Evolutionary conservation across 2,797 vertebrate genomes (phyloP).

Genomic region (Sciurus vulgaris): DNA sequence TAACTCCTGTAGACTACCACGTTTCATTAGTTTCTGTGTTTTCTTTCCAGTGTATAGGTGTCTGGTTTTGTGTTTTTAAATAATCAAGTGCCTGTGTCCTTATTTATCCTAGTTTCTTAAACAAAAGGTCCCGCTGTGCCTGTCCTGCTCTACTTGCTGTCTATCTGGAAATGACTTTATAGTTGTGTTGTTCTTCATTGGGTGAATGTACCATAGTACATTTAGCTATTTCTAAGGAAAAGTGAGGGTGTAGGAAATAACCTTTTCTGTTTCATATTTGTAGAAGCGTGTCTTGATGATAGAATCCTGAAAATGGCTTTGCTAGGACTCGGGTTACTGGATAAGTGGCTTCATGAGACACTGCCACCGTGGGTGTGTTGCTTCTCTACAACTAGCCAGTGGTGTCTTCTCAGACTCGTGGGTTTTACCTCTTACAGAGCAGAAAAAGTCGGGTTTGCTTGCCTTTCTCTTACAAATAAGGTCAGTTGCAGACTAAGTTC

Average conservation of each 20-base stretch:
- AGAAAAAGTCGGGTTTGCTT: background rate
- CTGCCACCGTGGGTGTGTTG: background rate
- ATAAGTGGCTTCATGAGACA: slow-evolving; percentile 30
- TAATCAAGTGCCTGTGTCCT: background rate
- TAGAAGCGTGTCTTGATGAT: background rate
- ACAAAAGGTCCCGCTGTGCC: background rate
- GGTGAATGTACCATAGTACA: background rate
- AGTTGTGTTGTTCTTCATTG: no score
- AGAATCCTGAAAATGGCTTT: background rate
- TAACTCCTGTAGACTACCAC: background rate
- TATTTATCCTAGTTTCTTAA: background rate
- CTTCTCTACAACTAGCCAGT: background rate
- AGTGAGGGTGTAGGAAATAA: background rate
- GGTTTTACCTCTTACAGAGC: background rate
- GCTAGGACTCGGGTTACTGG: background rate
- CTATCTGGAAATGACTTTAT: background rate
- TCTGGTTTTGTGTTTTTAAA: background rate
- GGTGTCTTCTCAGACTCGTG: background rate
- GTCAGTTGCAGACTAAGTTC: background rate
- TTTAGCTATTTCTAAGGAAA: background rate
- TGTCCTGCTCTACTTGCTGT: background rate
- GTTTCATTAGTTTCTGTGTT: background rate
- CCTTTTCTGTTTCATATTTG: slow-evolving; percentile 26
- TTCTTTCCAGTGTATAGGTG: background rate
- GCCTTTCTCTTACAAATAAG: background rate